A percentile compares a stretch with the other conserved stretches of the same genome.
phyloP scores from a whole-genome alignment of 1,140 invertebrate species.

The Copidosoma floridanum region DNA sequence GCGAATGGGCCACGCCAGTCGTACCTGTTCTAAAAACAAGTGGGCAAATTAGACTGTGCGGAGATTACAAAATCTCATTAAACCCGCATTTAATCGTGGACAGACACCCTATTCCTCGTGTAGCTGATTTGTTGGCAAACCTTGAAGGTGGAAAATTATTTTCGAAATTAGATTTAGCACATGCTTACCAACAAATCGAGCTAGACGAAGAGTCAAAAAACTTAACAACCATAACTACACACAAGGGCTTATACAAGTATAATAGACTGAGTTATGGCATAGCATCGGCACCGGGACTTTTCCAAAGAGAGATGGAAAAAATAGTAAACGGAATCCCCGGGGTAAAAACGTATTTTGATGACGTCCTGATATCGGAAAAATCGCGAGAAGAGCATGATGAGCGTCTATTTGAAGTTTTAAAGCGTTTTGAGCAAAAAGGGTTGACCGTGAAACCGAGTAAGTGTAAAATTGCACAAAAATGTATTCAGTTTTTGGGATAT shows the following conservation, averaged over 20 bases:
- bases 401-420: conserved; percentile 12
- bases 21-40: conserved; percentile 27
- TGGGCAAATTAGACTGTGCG: not conserved
- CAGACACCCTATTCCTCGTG: too few species aligned
- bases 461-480: conserved; percentile 21
- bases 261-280: not conserved
- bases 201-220: not conserved
- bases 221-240: not conserved
- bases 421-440: conserved; percentile 9
- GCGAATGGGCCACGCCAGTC: conserved; percentile 38
- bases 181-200: not conserved
- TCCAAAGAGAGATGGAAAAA: conserved; percentile 24
- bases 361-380: too few species aligned
- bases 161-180: not conserved
- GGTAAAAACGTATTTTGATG: conserved; percentile 25
- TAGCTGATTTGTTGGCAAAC: too few species aligned
- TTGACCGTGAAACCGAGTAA: conserved; percentile 23
- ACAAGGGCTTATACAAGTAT: not conserved
- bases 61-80: not conserved
- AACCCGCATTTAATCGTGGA: not conserved
- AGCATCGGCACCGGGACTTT: not conserved
- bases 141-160: too few species aligned
- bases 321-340: conserved; percentile 18
- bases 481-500: conserved; percentile 28
- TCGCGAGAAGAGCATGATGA: conserved; percentile 12